Conservation (phyloP, 2,113 vertebrate species). For the Isurus oxyrinchus region DNA sequence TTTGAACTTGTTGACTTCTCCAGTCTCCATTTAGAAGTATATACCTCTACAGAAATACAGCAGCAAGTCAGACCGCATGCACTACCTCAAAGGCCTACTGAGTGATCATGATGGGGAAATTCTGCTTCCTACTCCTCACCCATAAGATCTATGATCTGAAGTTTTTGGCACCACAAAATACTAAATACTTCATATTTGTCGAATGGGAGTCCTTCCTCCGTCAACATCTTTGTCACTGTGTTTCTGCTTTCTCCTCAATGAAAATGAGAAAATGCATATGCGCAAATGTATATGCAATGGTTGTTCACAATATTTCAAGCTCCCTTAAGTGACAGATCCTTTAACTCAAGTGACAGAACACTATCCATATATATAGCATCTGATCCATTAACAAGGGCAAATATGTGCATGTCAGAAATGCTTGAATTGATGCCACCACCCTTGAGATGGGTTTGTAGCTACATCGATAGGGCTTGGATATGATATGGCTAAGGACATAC, state of each 20-base stretch:
- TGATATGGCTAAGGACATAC: background rate
- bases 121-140: background rate
- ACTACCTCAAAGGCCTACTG: background rate
- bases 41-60: background rate
- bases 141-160: background rate
- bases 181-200: background rate
- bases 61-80: background rate
- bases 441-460: background rate
- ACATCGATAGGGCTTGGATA: background rate
- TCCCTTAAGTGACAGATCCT: background rate
- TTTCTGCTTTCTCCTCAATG: background rate
- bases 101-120: background rate
- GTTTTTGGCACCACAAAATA: background rate
- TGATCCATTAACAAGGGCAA: background rate
- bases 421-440: background rate
- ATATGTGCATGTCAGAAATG: background rate
- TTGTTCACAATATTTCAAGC: background rate
- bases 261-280: background rate
- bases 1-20: background rate
- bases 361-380: background rate
- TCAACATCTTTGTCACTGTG: background rate
- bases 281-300: background rate
- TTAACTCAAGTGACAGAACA: background rate
- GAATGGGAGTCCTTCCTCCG: background rate
- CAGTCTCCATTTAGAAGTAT: background rate